Base-by-base conservation (phyloP, 2,113 vertebrate genomes). In the Petrocephalus zakoni region DNA sequence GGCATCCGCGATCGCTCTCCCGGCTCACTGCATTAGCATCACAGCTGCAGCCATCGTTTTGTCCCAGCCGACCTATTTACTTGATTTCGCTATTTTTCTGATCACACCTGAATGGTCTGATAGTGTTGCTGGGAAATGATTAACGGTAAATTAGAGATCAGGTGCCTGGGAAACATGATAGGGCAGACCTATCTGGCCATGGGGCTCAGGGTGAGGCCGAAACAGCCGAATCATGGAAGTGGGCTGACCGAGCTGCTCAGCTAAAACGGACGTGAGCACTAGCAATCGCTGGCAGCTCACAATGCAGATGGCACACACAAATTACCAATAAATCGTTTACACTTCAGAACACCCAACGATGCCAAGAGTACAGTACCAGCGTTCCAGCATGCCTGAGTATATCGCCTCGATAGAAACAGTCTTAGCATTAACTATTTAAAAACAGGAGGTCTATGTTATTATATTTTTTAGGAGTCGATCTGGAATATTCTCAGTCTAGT, bases 221-320 rank as follows among this genome's bases (percentile, higher is more conserved):
- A 84, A 84, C 3, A 46, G n/a, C 25, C 52, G 0, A 52, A 86
- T 8, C n/a, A 2, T 9, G 25, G 52, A 34, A 13, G 49, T 42
- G n/a, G 49, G 51, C 29, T 37, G 25, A 21, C 13, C 7, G 9
- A 34, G 7, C 25, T 11, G 29, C 84, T 56, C 49, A 85, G 22
- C 17, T 53, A 29, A 37, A 42, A 78, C 17, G 37, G 46, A n/a
- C 22, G 42, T 15, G 4, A 11, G 81, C 2, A 42, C 37, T 49
- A 49, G 37, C 78, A 7, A 29, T 49, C 37, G 17, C 46, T 49
- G 46, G 37, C 52, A 25, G 52, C 51, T 86, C 49, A 0, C 84
- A 9, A 52, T 37, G 52, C 52, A 55, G 84, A 86, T 86, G 84
- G 84, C 25, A 86, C n/a, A 85, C 49, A 37, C n/a, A 86, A 86